A percentile compares a stretch with the other conserved stretches of the same genome.
Conservation (phyloP, 2,113 vertebrate species). For the Taurulus bubalis region DNA sequence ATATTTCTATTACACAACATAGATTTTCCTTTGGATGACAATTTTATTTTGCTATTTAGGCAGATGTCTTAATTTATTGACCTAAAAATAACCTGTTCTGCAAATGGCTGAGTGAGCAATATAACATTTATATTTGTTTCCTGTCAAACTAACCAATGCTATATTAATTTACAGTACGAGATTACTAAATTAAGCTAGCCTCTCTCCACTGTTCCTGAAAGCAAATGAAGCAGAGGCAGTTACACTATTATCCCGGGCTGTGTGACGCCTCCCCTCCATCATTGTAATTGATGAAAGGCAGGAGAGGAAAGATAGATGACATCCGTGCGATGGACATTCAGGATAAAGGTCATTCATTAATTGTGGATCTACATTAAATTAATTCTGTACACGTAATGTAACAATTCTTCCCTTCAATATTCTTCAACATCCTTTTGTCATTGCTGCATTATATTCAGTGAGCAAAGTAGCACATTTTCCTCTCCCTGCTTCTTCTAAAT, state of each 20-base stretch:
- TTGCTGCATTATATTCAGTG: not conserved
- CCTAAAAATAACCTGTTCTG: not conserved
- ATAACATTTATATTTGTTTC: not conserved
- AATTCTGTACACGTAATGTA: not conserved
- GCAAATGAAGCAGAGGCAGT: slow-evolving; percentile 6
- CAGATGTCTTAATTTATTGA: not conserved
- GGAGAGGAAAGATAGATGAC: slow-evolving; percentile 17
- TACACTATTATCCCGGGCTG: slow-evolving; percentile 13
- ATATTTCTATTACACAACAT: not conserved
- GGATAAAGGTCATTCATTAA: slow-evolving; percentile 41
- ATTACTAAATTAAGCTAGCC: not conserved
- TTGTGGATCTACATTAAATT: slow-evolving; percentile 1
- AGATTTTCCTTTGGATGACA: not conserved
- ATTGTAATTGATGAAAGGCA: slow-evolving; percentile 42
- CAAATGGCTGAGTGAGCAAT: not conserved
- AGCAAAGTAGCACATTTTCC: not conserved
- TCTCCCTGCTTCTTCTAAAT: not conserved
- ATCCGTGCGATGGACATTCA: slow-evolving; percentile 10
- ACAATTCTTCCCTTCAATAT: not conserved
- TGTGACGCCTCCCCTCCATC: slow-evolving; percentile 23
- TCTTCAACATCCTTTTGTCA: not conserved
- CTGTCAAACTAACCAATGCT: not conserved
- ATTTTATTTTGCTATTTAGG: not conserved
- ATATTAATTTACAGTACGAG: not conserved
- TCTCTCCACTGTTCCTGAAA: not conserved